Percentiles rank a stretch among this genome's conserved stretches.
Conservation (phyloP, 2,888 invertebrate species). For the Dicyrtoma fusca region DNA sequence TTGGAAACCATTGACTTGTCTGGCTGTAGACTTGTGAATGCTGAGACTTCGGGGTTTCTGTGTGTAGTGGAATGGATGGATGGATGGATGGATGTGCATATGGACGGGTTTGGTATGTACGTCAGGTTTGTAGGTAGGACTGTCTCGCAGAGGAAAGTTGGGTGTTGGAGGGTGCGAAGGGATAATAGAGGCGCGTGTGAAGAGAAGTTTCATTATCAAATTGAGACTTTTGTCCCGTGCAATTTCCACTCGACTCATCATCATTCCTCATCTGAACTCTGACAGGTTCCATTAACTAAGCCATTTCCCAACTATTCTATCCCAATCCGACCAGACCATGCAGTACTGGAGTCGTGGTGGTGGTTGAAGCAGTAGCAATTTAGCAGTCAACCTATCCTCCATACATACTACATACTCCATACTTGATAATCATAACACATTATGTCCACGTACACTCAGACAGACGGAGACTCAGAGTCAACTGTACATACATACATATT, state of each 20-base stretch:
- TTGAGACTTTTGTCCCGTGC: slow-evolving; percentile 48
- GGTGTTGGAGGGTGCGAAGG: slow-evolving; percentile 3
- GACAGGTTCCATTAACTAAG: slow-evolving; percentile 51
- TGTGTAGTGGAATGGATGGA: too few species aligned
- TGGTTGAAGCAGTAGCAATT: slow-evolving; percentile 8
- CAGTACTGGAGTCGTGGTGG: background rate
- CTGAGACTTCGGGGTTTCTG: too few species aligned
- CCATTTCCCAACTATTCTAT: slow-evolving; percentile 45
- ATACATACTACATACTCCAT: background rate
- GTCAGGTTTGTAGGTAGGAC: background rate
- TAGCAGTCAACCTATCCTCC: background rate
- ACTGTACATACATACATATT: too few species aligned
- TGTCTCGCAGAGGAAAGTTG: slow-evolving; percentile 5
- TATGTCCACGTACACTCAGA: too few species aligned
- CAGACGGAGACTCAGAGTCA: too few species aligned
- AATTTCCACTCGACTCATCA: slow-evolving; percentile 47
- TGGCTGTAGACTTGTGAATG: too few species aligned
- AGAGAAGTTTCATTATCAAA: slow-evolving; percentile 47
- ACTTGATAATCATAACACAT: background rate
- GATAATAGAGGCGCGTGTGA: slow-evolving; percentile 29
- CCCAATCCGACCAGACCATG: background rate
- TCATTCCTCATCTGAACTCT: slow-evolving; percentile 48
- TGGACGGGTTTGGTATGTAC: background rate
- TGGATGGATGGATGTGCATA: background rate
- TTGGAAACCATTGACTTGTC: too few species aligned